Conservation (phyloP, 2,113 vertebrate genomes). For the Charina bottae region DNA sequence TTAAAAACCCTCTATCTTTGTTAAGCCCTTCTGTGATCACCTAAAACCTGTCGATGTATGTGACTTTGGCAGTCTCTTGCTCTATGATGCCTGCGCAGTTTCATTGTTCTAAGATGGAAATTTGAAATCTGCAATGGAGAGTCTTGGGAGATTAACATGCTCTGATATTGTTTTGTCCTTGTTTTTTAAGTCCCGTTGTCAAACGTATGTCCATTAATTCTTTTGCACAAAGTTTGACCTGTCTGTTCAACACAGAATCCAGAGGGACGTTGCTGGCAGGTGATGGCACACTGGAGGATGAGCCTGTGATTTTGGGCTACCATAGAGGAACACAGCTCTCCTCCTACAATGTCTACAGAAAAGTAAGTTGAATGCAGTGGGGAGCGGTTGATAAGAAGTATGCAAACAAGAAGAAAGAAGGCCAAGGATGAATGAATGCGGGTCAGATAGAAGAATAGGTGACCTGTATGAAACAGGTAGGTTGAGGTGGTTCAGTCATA, state of each 20-base stretch:
- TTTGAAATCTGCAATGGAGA: not conserved
- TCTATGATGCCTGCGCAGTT: not conserved
- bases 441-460: not conserved
- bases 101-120: not conserved
- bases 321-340: not conserved
- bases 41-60: not conserved
- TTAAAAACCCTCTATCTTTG: not conserved
- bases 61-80: not conserved
- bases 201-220: not conserved
- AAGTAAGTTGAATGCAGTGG: not conserved
- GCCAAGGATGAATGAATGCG: not conserved
- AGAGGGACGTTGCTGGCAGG: not conserved
- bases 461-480: not conserved
- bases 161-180: not conserved
- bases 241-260: not conserved
- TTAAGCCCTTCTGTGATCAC: not conserved
- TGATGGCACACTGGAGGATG: not conserved
- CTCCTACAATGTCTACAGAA: not conserved
- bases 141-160: not conserved
- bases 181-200: not conserved
- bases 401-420: not conserved
- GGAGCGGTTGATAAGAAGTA: not conserved
- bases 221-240: not conserved
- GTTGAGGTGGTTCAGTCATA: not conserved
- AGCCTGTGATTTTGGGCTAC: not conserved